These are phyloP conservation scores for Pseudococcus jackbeardsleyi DNA, from an alignment of 2,888 invertebrate species.

Conservation along the genomic window DNA sequence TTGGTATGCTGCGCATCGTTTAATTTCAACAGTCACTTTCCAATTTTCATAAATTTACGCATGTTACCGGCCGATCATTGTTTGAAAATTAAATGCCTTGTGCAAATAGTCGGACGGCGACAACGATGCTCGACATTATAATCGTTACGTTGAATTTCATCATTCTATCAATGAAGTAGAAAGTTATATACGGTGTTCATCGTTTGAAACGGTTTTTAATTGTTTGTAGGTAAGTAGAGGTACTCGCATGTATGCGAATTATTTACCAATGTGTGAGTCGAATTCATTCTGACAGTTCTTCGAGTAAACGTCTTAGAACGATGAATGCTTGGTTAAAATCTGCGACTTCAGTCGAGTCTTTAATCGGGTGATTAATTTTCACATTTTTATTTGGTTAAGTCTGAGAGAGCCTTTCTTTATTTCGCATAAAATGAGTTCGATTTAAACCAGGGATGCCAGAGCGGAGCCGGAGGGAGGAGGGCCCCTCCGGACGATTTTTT, in stretches of 20 bases:
- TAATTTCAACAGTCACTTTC: background rate
- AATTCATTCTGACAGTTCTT: background rate
- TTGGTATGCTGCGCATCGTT: background rate
- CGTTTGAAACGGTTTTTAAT: background rate
- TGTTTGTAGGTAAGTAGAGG: background rate
- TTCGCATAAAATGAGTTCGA: too few species aligned
- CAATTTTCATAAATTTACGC: constrained; percentile 8
- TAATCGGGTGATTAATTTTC: too few species aligned
- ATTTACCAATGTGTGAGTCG: background rate
- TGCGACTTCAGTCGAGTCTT: too few species aligned
- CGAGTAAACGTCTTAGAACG: too few species aligned
- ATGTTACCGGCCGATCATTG: background rate
- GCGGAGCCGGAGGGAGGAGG: too few species aligned
- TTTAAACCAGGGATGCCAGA: too few species aligned
- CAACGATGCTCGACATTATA: background rate
- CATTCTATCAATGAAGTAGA: background rate
- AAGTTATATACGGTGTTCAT: background rate
- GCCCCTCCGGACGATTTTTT: too few species aligned
- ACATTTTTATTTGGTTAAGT: too few species aligned
- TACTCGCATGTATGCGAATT: background rate
- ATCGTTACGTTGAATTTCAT: background rate
- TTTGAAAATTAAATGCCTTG: background rate
- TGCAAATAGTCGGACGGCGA: background rate
- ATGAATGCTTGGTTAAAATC: too few species aligned
- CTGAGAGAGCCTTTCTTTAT: too few species aligned